A percentile compares a stretch with the other conserved stretches of the same genome.
Conservation (phyloP, 2,888 invertebrate species). For the Drosophila pseudotakahashii region DNA sequence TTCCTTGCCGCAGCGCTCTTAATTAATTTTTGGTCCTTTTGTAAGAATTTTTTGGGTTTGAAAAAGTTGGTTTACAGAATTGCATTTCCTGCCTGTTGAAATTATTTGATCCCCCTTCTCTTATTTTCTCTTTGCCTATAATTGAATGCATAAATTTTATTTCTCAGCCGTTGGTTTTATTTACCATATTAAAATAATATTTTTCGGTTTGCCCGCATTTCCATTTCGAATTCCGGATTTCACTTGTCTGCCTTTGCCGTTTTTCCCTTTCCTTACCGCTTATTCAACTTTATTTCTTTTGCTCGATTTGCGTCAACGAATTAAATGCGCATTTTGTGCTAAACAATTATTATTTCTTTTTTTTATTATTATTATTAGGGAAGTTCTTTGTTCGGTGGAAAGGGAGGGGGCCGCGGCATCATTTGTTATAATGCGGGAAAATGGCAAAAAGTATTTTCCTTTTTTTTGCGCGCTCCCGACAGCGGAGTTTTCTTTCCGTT, state of each 20-base stretch:
- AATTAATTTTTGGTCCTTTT: slow-evolving; percentile 48
- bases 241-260: slow-evolving; percentile 23
- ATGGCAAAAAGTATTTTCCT: slow-evolving; percentile 31
- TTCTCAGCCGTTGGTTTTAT: slow-evolving; percentile 57
- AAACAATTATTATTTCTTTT: slow-evolving; percentile 66
- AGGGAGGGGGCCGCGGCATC: slow-evolving; percentile 29
- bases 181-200: slow-evolving; percentile 78
- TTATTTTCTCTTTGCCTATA: slow-evolving; percentile 49
- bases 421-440: slow-evolving; percentile 66
- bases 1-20: slow-evolving; percentile 21
- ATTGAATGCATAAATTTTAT: slow-evolving; percentile 77
- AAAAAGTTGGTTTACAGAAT: slow-evolving; percentile 15
- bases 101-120: slow-evolving; percentile 31
- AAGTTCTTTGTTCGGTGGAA: slow-evolving; percentile 28
- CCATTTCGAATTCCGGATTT: slow-evolving; percentile 66
- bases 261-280: slow-evolving; percentile 3
- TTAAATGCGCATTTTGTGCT: slow-evolving; percentile 76
- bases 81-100: slow-evolving; percentile 16
- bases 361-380: slow-evolving; percentile 38
- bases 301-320: slow-evolving; percentile 71
- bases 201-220: slow-evolving; percentile 68
- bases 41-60: slow-evolving; percentile 23
- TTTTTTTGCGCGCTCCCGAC: slow-evolving; percentile 6
- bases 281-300: slow-evolving; percentile 40
- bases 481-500: slow-evolving; percentile 33